These are phyloP conservation scores for Novumbra hubbsi DNA, from an alignment of 2,797 vertebrate species.

Conservation along the genomic window DNA sequence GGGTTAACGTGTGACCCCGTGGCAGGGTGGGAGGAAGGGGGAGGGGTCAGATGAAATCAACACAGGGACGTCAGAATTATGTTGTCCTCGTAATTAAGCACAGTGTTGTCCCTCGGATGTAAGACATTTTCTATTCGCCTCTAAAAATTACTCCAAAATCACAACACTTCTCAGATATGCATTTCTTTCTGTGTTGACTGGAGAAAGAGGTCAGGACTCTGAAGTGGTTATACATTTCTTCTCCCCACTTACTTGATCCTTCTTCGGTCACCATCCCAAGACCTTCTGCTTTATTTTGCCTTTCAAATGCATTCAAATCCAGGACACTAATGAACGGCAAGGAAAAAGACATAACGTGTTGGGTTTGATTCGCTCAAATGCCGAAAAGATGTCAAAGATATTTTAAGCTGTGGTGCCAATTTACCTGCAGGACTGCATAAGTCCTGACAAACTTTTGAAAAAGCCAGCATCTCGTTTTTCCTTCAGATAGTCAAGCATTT, in stretches of 20 bases:
- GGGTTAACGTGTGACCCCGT: background rate
- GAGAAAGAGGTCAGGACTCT: background rate
- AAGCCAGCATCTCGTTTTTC: slow-evolving; percentile 97
- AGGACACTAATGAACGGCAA: slow-evolving; percentile 78
- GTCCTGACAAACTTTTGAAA: slow-evolving; percentile 95
- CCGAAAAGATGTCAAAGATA: background rate
- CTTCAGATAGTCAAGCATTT: slow-evolving; percentile 98
- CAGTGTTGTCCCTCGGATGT: background rate
- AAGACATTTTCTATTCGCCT: background rate
- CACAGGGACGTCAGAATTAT: background rate
- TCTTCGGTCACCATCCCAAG: slow-evolving; percentile 99
- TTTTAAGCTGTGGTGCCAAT: background rate
- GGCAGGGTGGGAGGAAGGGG: background rate
- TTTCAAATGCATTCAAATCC: slow-evolving; percentile 98
- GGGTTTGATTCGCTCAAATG: background rate
- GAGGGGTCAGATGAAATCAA: background rate
- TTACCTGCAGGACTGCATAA: slow-evolving; percentile 99
- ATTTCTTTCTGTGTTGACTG: background rate
- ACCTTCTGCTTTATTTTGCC: slow-evolving; percentile 98
- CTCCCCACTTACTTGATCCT: slow-evolving; percentile 91
- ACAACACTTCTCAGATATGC: background rate
- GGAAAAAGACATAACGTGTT: background rate
- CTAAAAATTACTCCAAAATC: background rate
- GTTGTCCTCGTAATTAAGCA: background rate
- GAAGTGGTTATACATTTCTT: background rate